Evolutionary conservation across 2,888 invertebrate genomes (phyloP), one percentile per base, ranked within the genome.

Genomic region (Apoda limacodes): DNA sequence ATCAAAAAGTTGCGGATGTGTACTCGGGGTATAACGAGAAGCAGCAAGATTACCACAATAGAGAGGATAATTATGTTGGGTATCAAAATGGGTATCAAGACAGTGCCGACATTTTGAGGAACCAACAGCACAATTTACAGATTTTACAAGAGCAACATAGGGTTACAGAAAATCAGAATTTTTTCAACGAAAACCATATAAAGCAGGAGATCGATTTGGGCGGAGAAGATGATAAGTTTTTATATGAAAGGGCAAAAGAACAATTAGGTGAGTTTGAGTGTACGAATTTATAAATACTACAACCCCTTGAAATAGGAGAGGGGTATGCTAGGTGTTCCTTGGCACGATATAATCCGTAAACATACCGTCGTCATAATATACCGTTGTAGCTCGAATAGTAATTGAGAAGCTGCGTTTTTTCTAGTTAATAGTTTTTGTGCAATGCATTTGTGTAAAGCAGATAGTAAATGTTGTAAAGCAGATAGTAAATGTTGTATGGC

Each of bases 91-190:
- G 46, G 0, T 63, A 64, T 28, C 35, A 50, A 1, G 72, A 72
- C 20, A 64, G 63, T 3, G 71, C 58, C 0, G 76, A 74, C 2
- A 19, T 69, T 9, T 33, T 76, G 2, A 49, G 70, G 22, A 72
- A 63, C 19, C 78, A 76, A 9, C 76, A 76, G 24, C 74, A 76
- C 22, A 75, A 76, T 23, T 19, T 76, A 0, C 71, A 72, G 14
- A 52, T 75, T 17, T 21, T 76, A 0, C 78, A 76, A 3, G 66
- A 74, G 3, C 69, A 66, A 17, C 72, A 71, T 22, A 48, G 72
- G 21, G 40, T 64, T 2, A 62, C 48, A 0, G 76, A 72, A 20
- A 69, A 62, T 19, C 74, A 71, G 47, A 69, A 64, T 13, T 74
- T 74, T 20, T 76, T 74, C 31, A 67, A 64, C 24, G 78, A 75